Evolutionary conservation across 2,888 invertebrate species (phyloP).

Genomic region (Tribolium freemani): DNA sequence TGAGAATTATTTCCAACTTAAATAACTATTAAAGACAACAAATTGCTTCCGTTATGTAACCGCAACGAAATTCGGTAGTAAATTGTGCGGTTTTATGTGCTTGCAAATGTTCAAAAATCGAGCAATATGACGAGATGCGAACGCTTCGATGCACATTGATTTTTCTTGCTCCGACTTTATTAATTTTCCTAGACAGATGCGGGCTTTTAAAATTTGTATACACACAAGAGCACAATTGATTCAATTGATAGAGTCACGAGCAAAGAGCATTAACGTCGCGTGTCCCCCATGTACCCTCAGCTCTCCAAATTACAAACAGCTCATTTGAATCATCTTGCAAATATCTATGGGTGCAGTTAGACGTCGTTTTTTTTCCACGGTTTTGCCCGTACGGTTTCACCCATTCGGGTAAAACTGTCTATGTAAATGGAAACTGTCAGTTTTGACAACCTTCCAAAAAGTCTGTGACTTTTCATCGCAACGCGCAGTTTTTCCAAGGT

Average conservation of each 20-base stretch:
- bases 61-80: slow-evolving; percentile 3
- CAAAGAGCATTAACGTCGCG: slow-evolving; percentile 38
- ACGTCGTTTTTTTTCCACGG: too few relatives aligned
- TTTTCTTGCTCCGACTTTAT: slow-evolving; percentile 16
- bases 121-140: slow-evolving; percentile 2
- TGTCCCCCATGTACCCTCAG: slow-evolving; percentile 40
- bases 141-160: slow-evolving; percentile 34
- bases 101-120: neutral
- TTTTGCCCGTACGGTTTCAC: too few relatives aligned
- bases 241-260: slow-evolving; percentile 42
- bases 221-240: slow-evolving; percentile 31
- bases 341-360: too few relatives aligned
- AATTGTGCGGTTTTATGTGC: slow-evolving; percentile 1
- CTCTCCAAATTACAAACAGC: neutral
- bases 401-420: too few relatives aligned
- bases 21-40: slow-evolving; percentile 2
- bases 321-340: slow-evolving; percentile 25
- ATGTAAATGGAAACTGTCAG: too few relatives aligned
- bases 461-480: too few relatives aligned
- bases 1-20: neutral
- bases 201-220: slow-evolving; percentile 34
- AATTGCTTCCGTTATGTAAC: slow-evolving; percentile 3
- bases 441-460: too few relatives aligned
- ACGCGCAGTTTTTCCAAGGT: too few relatives aligned
- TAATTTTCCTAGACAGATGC: slow-evolving; percentile 36